These are phyloP conservation scores for Canis aureus DNA, from an alignment of 2,113 vertebrate species.

Conservation along the genomic window DNA sequence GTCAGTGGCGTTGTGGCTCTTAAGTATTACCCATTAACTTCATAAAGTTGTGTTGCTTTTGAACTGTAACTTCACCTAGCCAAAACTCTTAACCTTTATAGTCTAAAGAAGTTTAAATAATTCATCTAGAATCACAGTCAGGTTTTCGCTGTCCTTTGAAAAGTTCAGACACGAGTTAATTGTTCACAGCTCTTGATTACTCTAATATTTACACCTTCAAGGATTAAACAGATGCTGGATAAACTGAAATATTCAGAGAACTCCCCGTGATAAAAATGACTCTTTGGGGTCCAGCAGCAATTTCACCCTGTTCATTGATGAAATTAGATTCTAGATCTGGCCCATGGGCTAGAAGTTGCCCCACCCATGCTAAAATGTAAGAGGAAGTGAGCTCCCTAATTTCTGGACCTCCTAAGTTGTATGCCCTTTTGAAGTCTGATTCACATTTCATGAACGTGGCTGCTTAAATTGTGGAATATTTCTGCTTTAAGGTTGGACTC, in stretches of 20 bases:
- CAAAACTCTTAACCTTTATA: background rate
- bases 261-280: background rate
- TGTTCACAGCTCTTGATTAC: background rate
- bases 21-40: background rate
- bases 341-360: background rate
- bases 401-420: background rate
- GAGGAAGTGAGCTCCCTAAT: constrained; percentile 18
- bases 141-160: background rate
- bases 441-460: background rate
- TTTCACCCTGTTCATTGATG: background rate
- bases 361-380: background rate
- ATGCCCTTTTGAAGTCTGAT: constrained; percentile 27
- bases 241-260: background rate
- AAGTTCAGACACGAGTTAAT: background rate
- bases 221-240: background rate
- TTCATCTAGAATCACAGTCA: constrained; percentile 1
- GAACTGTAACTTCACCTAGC: background rate
- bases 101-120: constrained; percentile 10
- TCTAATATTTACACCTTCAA: background rate
- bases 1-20: background rate
- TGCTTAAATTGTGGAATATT: constrained; percentile 11
- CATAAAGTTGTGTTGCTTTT: background rate
- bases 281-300: background rate
- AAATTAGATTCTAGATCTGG: constrained; percentile 6
- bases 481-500: constrained; percentile 6